Percentiles rank a stretch among this genome's conserved stretches.
These are phyloP conservation scores for Myxocyprinus asiaticus DNA, from an alignment of 2,113 vertebrate genomes.

Conservation along the genomic window DNA sequence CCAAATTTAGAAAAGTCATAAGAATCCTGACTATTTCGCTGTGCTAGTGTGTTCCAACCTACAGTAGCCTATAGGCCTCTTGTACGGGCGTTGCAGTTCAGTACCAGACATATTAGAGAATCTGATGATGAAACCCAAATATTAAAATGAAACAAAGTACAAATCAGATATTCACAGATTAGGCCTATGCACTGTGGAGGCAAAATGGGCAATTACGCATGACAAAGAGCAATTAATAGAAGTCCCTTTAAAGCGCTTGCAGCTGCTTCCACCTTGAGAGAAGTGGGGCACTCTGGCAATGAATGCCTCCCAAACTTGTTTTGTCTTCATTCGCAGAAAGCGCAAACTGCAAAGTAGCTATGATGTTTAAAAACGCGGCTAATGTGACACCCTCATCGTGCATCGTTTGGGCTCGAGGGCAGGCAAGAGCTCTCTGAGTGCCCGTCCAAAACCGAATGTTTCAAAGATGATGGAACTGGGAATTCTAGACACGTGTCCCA, in stretches of 20 bases:
- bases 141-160: conserved; percentile 6
- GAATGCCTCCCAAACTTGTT: conserved; percentile 70
- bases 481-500: conserved; percentile 53
- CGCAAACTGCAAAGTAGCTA: conserved; percentile 61
- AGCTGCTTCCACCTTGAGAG: conserved; percentile 91
- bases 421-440: neutral
- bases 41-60: too few species aligned
- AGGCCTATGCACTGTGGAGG: conserved; percentile 47
- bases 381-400: conserved; percentile 31
- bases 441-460: conserved; percentile 14
- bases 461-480: conserved; percentile 44
- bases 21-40: too few species aligned
- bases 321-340: conserved; percentile 63
- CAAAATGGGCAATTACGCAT: conserved; percentile 85
- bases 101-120: neutral
- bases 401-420: neutral
- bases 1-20: too few species aligned
- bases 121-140: conserved; percentile 27
- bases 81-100: neutral
- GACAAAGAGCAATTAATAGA: conserved; percentile 97
- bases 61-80: too few species aligned
- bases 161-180: conserved; percentile 16
- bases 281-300: conserved; percentile 83
- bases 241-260: conserved; percentile 87
- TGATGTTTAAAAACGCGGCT: conserved; percentile 17